Conservation (phyloP, 1,140 invertebrate species). For the Listronotus bonariensis region DNA sequence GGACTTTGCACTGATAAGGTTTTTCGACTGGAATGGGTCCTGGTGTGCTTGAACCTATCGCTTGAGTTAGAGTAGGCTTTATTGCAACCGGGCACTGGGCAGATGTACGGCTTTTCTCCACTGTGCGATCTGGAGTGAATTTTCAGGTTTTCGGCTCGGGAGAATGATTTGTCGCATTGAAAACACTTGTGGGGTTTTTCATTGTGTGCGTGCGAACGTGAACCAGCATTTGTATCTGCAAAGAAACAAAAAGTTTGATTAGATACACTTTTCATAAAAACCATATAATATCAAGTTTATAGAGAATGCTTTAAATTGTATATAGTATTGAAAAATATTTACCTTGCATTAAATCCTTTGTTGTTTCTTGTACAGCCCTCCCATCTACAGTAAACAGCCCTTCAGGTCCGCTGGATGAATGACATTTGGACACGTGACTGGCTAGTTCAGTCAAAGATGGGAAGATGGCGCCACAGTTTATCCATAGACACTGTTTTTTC, state of each 20-base stretch:
- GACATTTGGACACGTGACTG: conserved; percentile 75
- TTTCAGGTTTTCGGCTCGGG: conserved; percentile 86
- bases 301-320: neutral
- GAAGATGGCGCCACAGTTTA: conserved; percentile 57
- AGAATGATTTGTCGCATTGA: conserved; percentile 85
- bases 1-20: conserved; percentile 81
- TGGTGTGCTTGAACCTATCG: conserved; percentile 87
- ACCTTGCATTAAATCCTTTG: conserved; percentile 88
- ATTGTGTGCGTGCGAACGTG: conserved; percentile 89
- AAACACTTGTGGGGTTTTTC: conserved; percentile 85
- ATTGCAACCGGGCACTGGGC: conserved; percentile 81
- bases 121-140: conserved; percentile 89
- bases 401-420: conserved; percentile 73
- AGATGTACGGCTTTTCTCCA: conserved; percentile 84
- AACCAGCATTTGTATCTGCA: conserved; percentile 86
- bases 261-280: neutral
- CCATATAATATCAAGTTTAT: too few species aligned
- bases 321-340: conserved; percentile 39
- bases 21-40: conserved; percentile 86
- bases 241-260: conserved; percentile 22
- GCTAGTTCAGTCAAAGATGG: conserved; percentile 73
- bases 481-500: conserved; percentile 50
- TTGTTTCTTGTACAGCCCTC: conserved; percentile 78
- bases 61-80: conserved; percentile 90
- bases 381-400: conserved; percentile 88